These are phyloP conservation scores for Zaprionus lineosus DNA, from an alignment of 2,888 invertebrate genomes.

Conservation along the genomic window DNA sequence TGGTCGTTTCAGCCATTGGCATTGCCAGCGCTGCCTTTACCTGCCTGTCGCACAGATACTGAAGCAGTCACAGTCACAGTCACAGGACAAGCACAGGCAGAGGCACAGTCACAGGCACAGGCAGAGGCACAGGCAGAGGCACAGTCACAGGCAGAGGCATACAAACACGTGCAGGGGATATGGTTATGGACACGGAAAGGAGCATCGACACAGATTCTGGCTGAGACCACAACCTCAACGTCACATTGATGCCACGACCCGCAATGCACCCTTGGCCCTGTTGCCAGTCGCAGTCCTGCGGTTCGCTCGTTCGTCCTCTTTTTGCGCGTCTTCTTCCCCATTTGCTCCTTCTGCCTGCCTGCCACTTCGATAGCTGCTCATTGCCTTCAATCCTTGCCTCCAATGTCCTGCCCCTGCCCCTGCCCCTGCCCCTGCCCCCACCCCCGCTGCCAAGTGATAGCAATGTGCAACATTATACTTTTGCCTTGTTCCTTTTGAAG, in stretches of 20 bases:
- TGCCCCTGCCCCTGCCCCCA: not conserved
- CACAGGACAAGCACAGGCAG: not conserved
- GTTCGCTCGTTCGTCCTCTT: not conserved
- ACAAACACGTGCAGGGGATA: not conserved
- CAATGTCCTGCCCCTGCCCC: not conserved
- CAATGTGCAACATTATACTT: slow-evolving; percentile 56
- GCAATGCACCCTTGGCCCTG: not conserved
- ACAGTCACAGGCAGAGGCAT: not conserved
- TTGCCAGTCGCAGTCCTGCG: not conserved
- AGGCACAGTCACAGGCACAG: not conserved
- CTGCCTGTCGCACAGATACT: slow-evolving; percentile 13
- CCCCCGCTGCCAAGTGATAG: slow-evolving; percentile 15
- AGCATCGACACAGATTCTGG: not conserved
- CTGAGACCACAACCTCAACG: slow-evolving; percentile 46
- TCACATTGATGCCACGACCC: slow-evolving; percentile 47
- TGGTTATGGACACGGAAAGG: not conserved
- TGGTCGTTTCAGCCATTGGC: slow-evolving; percentile 30
- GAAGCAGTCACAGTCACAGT: not conserved
- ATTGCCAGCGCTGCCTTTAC: slow-evolving; percentile 23
- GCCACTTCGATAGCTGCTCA: not conserved
- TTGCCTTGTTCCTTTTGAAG: slow-evolving; percentile 47
- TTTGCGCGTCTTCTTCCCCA: too few species aligned
- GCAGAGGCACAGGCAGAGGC: not conserved
- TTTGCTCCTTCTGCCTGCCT: too few species aligned
- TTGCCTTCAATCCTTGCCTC: not conserved